Percentiles rank a stretch among this genome's conserved stretches.
Evolutionary conservation across 2,888 invertebrate genomes (phyloP).

Genomic region (Cyrtodaria siliqua): DNA sequence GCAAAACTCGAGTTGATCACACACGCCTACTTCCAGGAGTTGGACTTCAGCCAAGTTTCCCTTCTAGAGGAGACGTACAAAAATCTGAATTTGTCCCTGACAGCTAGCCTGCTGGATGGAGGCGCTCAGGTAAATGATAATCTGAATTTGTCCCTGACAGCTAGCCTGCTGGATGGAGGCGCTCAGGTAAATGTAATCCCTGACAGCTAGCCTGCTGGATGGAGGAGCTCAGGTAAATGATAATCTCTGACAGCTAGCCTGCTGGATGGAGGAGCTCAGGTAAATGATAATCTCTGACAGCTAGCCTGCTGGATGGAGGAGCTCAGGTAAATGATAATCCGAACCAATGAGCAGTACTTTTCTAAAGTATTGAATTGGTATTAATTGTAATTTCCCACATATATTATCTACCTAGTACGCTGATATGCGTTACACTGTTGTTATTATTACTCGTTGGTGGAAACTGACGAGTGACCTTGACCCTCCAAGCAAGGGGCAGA

Average conservation of each 20-base stretch:
- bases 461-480: no score
- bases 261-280: not conserved
- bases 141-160: no score
- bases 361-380: no score
- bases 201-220: constrained; percentile 87
- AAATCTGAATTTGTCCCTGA: constrained; percentile 95
- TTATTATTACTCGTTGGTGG: no score
- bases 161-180: not conserved
- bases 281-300: constrained; percentile 89
- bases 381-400: no score
- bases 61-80: constrained; percentile 94
- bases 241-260: not conserved
- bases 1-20: constrained; percentile 98
- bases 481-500: no score
- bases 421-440: no score
- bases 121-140: constrained; percentile 87
- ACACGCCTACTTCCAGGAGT: constrained; percentile 97
- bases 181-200: constrained; percentile 87
- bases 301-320: constrained; percentile 86
- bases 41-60: constrained; percentile 87
- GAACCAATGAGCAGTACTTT: no score
- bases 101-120: constrained; percentile 86
- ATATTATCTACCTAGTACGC: no score
- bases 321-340: constrained; percentile 87
- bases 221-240: constrained; percentile 87